phyloP scores from a whole-genome alignment of 2,797 vertebrate species.

The Columba guinea region DNA sequence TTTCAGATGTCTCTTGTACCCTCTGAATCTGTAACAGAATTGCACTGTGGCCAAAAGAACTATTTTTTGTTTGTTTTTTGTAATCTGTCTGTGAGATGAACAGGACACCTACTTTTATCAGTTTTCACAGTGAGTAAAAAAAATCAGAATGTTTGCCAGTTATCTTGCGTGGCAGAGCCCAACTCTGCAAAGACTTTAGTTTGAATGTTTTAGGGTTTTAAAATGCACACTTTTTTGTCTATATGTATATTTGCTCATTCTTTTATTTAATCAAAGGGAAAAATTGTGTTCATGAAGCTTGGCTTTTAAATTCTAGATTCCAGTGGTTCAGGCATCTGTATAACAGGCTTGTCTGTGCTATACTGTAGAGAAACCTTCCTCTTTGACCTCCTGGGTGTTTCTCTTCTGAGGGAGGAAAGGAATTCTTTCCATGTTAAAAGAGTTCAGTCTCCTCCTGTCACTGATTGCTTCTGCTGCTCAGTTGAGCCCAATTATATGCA shows the following conservation, averaged over 20 bases:
- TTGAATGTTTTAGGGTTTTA: constrained; percentile 33
- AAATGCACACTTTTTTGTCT: neutral
- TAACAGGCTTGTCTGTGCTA: constrained; percentile 9
- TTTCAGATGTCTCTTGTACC: constrained; percentile 5
- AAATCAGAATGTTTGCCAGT: neutral
- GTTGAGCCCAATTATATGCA: constrained; percentile 59
- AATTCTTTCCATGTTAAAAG: constrained; percentile 72
- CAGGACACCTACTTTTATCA: constrained; percentile 6
- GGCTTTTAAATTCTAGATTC: constrained; percentile 27
- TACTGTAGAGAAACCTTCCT: constrained; percentile 55
- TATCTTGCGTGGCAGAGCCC: neutral
- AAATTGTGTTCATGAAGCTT: constrained; percentile 34
- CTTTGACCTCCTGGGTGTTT: constrained; percentile 73
- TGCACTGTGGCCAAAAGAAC: neutral
- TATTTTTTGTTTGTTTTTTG: neutral
- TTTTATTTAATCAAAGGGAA: constrained; percentile 61
- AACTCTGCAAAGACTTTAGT: neutral
- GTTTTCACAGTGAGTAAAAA: neutral
- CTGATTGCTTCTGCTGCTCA: constrained; percentile 41
- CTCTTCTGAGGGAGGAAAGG: constrained; percentile 61
- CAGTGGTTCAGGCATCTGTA: constrained; percentile 68
- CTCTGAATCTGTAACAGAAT: neutral
- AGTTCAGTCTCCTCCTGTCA: constrained; percentile 61
- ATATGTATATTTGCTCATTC: constrained; percentile 6
- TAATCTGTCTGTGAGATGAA: neutral